phyloP scores from a whole-genome alignment of 2,113 vertebrate genomes.

The Edolisoma coerulescens region DNA sequence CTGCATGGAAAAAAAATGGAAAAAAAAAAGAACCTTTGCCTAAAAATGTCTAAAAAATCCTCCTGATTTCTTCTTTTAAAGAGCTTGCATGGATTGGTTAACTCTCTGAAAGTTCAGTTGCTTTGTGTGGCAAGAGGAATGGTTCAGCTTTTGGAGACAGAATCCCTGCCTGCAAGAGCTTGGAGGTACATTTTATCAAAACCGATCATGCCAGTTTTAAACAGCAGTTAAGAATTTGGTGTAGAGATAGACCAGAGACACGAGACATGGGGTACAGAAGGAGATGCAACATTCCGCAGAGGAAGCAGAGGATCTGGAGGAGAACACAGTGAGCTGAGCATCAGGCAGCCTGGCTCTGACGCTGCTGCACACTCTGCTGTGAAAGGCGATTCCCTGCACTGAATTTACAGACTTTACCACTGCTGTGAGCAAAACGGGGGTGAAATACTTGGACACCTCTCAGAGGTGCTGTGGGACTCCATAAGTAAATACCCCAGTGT shows the following conservation, averaged over 20 bases:
- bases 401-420: too few species aligned
- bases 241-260: background rate
- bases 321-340: background rate
- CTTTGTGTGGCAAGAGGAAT: background rate
- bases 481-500: background rate
- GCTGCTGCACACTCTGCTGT: background rate
- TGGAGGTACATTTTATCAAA: background rate
- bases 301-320: background rate
- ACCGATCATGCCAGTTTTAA: background rate
- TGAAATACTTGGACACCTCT: background rate
- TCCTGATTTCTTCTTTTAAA: constrained; percentile 25
- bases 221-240: background rate
- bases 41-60: constrained; percentile 14
- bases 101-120: background rate
- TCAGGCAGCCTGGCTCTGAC: background rate
- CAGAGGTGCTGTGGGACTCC: background rate
- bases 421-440: rapidly evolving
- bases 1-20: background rate
- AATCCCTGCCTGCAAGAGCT: background rate
- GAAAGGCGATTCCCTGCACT: background rate
- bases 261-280: background rate
- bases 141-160: background rate
- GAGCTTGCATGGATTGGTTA: background rate
- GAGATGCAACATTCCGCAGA: background rate
- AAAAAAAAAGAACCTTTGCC: background rate